Evolutionary conservation across 1,140 invertebrate species (phyloP).

Genomic region (Drosophila nigromelanica): DNA sequence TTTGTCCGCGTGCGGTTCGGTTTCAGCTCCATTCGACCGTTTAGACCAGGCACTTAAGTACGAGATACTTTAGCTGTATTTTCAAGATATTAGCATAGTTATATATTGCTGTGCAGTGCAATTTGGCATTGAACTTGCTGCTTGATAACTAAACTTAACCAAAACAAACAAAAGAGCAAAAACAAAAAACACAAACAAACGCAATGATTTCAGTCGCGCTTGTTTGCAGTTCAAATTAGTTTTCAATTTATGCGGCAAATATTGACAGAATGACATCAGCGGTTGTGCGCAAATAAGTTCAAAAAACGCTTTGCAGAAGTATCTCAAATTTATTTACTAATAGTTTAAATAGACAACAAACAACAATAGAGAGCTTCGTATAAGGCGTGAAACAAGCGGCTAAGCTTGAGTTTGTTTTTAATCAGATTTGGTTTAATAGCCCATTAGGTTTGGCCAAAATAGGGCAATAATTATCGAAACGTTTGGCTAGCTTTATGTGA

Average conservation of each 20-base stretch:
- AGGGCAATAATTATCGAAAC: not conserved
- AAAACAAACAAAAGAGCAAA: conserved; percentile 35
- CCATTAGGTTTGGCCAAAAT: conserved; percentile 24
- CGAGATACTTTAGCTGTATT: conserved; percentile 1
- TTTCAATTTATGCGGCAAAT: conserved; percentile 69
- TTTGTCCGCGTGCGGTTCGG: conserved; percentile 54
- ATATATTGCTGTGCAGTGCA: conserved; percentile 4
- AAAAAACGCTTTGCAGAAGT: conserved; percentile 13
- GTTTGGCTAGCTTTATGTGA: not conserved
- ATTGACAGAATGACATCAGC: conserved; percentile 74
- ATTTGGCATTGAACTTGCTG: conserved; percentile 71
- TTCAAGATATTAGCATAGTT: conserved; percentile 20
- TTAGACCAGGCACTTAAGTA: conserved; percentile 6
- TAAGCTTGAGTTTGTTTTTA: conserved; percentile 7
- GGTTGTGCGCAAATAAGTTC: conserved; percentile 18
- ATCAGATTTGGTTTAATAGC: conserved; percentile 14
- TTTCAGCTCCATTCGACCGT: conserved; percentile 1
- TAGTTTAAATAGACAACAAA: conserved; percentile 32
- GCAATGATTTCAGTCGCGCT: conserved; percentile 41
- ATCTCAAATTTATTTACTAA: conserved; percentile 33
- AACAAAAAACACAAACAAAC: conserved; percentile 40
- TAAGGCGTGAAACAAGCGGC: conserved; percentile 27
- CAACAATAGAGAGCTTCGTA: conserved; percentile 6
- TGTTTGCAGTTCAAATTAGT: conserved; percentile 72
- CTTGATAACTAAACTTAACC: conserved; percentile 37